phyloP scores from a whole-genome alignment of 2,113 vertebrate species.

The Chroicocephalus ridibundus region DNA sequence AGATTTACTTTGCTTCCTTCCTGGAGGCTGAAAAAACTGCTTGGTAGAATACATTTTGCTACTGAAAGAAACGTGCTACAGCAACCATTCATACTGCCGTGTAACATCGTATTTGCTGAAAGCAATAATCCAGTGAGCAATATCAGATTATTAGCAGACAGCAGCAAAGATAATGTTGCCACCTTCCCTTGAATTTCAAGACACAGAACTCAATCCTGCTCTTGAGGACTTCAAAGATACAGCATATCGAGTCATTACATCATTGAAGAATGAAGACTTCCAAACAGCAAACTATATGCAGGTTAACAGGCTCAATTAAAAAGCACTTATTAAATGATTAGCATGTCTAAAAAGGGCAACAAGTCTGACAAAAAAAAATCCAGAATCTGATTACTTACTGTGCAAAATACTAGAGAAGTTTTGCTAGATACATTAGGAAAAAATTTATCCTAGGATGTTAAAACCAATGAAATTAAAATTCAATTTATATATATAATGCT shows the following conservation, averaged over 20 bases:
- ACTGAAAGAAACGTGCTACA: background rate
- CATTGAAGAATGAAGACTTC: background rate
- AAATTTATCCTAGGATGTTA: background rate
- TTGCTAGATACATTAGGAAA: background rate
- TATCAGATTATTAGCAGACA: background rate
- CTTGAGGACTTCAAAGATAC: background rate
- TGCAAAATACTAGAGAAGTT: background rate
- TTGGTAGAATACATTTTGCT: background rate
- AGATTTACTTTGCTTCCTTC: background rate
- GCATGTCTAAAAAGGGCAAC: background rate
- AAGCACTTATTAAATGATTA: background rate
- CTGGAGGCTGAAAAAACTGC: background rate
- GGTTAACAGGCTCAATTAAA: background rate
- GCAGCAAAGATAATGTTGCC: background rate
- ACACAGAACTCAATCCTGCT: background rate
- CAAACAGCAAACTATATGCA: background rate
- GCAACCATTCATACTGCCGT: fast-evolving
- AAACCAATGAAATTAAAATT: background rate
- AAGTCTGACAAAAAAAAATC: background rate
- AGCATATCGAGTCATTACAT: background rate
- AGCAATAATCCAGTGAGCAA: background rate
- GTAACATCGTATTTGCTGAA: background rate
- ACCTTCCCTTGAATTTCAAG: background rate
- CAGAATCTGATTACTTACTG: background rate
- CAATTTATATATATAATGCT: background rate